Conservation (phyloP, 1,140 invertebrate genomes). For the Ooceraea biroi region DNA sequence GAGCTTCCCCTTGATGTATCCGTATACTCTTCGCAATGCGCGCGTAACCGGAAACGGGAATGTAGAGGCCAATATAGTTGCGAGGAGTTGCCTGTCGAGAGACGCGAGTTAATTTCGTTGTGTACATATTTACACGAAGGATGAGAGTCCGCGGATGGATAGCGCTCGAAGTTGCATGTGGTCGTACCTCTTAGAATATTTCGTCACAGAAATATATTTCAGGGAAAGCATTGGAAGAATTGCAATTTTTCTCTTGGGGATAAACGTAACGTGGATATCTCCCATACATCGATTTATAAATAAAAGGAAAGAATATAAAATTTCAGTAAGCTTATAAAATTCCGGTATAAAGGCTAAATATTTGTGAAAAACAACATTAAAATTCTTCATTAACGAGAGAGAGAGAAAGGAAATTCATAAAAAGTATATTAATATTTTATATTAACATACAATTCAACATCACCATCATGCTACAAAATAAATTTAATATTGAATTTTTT, state of each 20-base stretch:
- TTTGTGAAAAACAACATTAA: too few species aligned
- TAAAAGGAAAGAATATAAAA: not conserved
- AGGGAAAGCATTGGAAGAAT: not conserved
- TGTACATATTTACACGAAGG: conserved; percentile 68
- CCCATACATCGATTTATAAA: not conserved
- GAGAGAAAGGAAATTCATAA: not conserved
- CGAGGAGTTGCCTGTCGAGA: conserved; percentile 41
- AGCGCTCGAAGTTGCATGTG: conserved; percentile 51
- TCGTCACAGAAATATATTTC: not conserved
- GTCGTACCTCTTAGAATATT: conserved; percentile 55
- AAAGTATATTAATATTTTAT: too few species aligned
- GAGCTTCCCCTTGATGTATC: conserved; percentile 18
- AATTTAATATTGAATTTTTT: not conserved
- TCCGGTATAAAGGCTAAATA: too few species aligned
- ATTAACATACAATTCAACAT: not conserved
- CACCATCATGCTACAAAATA: not conserved
- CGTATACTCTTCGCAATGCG: conserved; percentile 39
- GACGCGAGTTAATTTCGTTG: conserved; percentile 69
- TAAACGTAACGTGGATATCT: not conserved
- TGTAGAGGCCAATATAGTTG: conserved; percentile 44
- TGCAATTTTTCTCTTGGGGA: too few species aligned
- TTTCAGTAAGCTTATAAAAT: not conserved
- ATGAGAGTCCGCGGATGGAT: conserved; percentile 41
- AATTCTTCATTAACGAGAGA: too few species aligned
- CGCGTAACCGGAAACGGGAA: conserved; percentile 47